Conservation (phyloP, 2,113 vertebrate genomes). For the Anolis sagrei region DNA sequence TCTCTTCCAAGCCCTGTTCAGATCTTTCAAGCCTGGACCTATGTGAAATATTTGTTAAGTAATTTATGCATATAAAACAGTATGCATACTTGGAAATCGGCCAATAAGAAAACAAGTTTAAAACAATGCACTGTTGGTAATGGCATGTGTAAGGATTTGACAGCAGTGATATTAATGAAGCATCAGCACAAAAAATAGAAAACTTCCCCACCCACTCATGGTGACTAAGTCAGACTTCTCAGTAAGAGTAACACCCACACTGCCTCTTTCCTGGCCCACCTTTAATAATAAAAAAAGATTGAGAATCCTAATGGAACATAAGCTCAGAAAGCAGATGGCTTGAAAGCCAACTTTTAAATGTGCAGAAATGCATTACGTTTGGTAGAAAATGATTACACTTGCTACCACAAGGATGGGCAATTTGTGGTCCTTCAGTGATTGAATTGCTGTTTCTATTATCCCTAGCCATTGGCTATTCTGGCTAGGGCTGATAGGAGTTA, state of each 20-base stretch:
- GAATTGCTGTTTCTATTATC: neutral
- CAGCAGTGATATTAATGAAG: slow-evolving; percentile 60
- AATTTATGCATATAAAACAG: slow-evolving; percentile 35
- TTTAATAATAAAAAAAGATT: neutral
- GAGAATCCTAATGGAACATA: slow-evolving; percentile 11
- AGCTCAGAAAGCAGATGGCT: slow-evolving; percentile 31
- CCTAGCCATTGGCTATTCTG: neutral
- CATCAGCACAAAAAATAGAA: slow-evolving; percentile 48
- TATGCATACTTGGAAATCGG: slow-evolving; percentile 39
- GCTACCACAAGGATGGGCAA: neutral
- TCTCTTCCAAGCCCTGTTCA: rapidly evolving
- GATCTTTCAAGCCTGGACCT: rapidly evolving
- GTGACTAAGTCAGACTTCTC: slow-evolving; percentile 42
- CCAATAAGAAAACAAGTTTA: slow-evolving; percentile 61
- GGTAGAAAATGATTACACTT: neutral
- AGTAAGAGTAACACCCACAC: slow-evolving; percentile 13
- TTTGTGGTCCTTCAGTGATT: neutral
- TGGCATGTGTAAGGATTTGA: slow-evolving; percentile 23
- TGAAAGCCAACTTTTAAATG: neutral
- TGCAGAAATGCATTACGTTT: neutral
- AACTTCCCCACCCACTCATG: slow-evolving; percentile 20
- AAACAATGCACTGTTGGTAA: slow-evolving; percentile 39
- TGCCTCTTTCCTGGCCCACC: neutral
- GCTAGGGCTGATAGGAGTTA: no score
- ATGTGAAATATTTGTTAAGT: slow-evolving; percentile 19